These are phyloP conservation scores for Diachasmimorpha longicaudata DNA, from an alignment of 1,140 invertebrate genomes.

Conservation along the genomic window DNA sequence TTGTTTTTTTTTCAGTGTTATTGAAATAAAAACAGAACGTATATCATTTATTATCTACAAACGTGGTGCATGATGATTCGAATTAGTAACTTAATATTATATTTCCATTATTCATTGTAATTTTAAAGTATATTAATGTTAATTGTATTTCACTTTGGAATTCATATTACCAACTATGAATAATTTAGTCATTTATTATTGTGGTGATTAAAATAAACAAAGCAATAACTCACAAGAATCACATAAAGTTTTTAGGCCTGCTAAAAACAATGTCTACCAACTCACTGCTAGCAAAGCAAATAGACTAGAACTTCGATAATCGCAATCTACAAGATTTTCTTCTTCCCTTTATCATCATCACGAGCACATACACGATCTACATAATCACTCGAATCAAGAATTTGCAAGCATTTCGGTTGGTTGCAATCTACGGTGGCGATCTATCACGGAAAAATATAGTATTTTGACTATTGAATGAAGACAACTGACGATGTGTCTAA, in stretches of 20 bases:
- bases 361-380: not conserved
- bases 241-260: constrained; percentile 45
- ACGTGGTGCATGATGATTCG: not conserved
- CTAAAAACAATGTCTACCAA: constrained; percentile 39
- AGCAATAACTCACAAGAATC: constrained; percentile 3
- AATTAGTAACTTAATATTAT: constrained; percentile 10
- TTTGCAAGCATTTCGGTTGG: not conserved
- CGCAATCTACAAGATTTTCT: not conserved
- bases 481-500: not conserved
- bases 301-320: constrained; percentile 7
- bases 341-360: constrained; percentile 12
- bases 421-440: not conserved
- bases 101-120: not conserved
- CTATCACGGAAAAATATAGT: not conserved
- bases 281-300: constrained; percentile 1
- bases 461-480: not conserved
- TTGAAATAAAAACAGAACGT: constrained; percentile 17
- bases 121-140: not conserved
- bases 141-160: not conserved
- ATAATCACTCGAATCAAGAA: not conserved
- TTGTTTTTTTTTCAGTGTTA: not conserved
- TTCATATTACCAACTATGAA: not conserved
- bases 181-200: not conserved
- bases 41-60: constrained; percentile 12
- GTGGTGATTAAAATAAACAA: constrained; percentile 11